These are phyloP conservation scores for Eilema depressum DNA, from an alignment of 2,888 invertebrate genomes.

Conservation along the genomic window DNA sequence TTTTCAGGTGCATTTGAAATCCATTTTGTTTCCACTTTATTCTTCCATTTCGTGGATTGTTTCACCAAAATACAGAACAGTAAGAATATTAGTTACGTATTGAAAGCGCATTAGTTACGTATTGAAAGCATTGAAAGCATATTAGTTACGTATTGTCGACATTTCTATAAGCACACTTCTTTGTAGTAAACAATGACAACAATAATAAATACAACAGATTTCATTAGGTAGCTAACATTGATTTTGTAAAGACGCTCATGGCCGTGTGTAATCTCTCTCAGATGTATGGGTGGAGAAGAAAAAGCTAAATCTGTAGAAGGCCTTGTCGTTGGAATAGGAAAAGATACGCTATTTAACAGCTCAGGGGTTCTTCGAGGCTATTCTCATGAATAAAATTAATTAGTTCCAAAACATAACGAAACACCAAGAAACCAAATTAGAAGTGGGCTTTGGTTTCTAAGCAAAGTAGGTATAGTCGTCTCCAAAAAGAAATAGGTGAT, in stretches of 20 bases:
- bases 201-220: background rate
- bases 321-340: background rate
- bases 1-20: background rate
- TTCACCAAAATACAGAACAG: background rate
- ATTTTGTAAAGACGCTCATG: background rate
- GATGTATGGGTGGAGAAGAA: background rate
- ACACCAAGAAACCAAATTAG: background rate
- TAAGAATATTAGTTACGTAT: no score
- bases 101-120: background rate
- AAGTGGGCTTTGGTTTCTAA: background rate
- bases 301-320: background rate
- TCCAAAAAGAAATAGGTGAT: no score
- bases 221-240: background rate
- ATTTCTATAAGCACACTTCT: background rate
- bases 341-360: slow-evolving; percentile 4
- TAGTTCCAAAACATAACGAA: background rate
- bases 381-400: background rate
- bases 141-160: background rate
- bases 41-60: background rate
- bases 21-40: background rate
- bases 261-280: background rate
- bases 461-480: background rate
- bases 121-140: background rate
- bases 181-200: background rate
- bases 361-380: background rate